Base-by-base conservation (phyloP, 1,140 invertebrate species). In the Trigoniulus corallinus region DNA sequence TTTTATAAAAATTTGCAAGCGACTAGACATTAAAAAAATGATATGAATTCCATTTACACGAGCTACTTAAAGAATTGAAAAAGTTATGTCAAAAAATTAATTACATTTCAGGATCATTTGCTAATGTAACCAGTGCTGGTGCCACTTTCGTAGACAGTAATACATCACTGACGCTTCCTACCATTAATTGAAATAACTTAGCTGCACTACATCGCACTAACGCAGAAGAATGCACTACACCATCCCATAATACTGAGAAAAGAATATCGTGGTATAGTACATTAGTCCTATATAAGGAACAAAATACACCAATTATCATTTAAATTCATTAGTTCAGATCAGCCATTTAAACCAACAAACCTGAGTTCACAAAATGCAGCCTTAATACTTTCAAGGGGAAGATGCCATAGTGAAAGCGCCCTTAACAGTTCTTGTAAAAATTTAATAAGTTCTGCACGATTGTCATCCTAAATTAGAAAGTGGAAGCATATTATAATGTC, bases 101-200 rank as follows among this genome's bases (percentile, higher is more conserved):
- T n/a, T n/a, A 81, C 78, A 76, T 63, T 61, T 82, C 79, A 49
- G 71, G 67, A 64, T 84, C 80, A 64, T 69, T 80, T 22, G 79
- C 77, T 3, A 84, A 64, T 1, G 80, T 82, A 39, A 82, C 74
- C 43, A 82, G 70, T 22, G 80, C 80, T 27, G 80, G 80, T 34
- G 77, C 71, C 41, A 83, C 72, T 59, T 75, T 70, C 1, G 72
- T 62, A 7, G 71, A 71, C 1, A 79, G 64, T 39, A 80, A 61
- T 52, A 62, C 67, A 54, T 81, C 76, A 50, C 70, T 67, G 41
- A 79, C 66, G 44, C 68, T 64, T 24, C 67, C 63, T 51, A 81
- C 71, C 18, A 78, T 61, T 25, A 71, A 63, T 57, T 73, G 72
- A 64, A 81, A 78, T 44, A 83, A 59, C 22, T 65, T 64, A 22